phyloP scores from a whole-genome alignment of 2,888 invertebrate species.

The Himalopsyche tibetana region DNA sequence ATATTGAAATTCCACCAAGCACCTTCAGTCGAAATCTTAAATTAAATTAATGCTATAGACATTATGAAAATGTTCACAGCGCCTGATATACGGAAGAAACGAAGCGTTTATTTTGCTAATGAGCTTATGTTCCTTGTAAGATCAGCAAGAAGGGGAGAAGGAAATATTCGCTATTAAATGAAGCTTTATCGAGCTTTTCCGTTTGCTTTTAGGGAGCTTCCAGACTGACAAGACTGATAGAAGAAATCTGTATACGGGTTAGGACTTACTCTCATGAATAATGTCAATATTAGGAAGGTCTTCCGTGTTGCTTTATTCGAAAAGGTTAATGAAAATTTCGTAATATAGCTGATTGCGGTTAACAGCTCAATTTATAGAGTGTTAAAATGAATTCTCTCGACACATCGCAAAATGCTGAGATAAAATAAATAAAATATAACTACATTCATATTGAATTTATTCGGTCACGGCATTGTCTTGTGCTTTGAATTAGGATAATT shows the following conservation, averaged over 20 bases:
- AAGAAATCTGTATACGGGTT: conserved; percentile 43
- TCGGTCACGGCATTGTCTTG: too few relatives aligned
- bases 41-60: too few relatives aligned
- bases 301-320: neutral
- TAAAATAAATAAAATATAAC: too few relatives aligned
- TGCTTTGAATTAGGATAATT: too few relatives aligned
- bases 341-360: too few relatives aligned
- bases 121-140: conserved; percentile 42
- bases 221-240: conserved; percentile 38
- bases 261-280: conserved; percentile 32
- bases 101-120: conserved; percentile 38
- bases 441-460: too few relatives aligned
- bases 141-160: conserved; percentile 26
- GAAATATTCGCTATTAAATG: conserved; percentile 37
- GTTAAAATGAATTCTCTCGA: too few relatives aligned
- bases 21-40: too few relatives aligned
- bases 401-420: too few relatives aligned
- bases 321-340: too few relatives aligned
- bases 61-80: conserved; percentile 31
- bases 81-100: conserved; percentile 24
- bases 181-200: conserved; percentile 37
- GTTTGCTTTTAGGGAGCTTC: conserved; percentile 26
- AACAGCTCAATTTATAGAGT: too few relatives aligned
- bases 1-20: too few relatives aligned
- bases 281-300: conserved; percentile 7